Percentiles rank a stretch among this genome's conserved stretches.
These are phyloP conservation scores for Heliothis peltigera DNA, from an alignment of 2,888 invertebrate species.

Conservation along the genomic window DNA sequence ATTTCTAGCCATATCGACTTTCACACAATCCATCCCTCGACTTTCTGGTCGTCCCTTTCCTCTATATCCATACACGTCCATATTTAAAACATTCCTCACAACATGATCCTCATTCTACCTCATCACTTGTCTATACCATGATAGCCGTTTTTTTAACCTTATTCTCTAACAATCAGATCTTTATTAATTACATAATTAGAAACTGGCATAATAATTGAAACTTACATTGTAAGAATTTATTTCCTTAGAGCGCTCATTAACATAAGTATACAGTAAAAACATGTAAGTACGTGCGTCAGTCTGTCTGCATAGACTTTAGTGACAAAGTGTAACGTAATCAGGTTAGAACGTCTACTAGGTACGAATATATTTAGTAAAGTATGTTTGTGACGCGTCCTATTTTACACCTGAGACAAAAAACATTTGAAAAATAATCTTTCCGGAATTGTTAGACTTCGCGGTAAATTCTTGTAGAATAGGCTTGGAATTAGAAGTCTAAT, in stretches of 20 bases:
- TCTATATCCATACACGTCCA: too few relatives aligned
- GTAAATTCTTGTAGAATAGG: background rate
- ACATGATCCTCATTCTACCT: too few relatives aligned
- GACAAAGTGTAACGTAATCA: slow-evolving; percentile 33
- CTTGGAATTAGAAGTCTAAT: background rate
- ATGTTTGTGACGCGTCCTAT: slow-evolving; percentile 21
- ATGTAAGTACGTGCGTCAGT: slow-evolving; percentile 3
- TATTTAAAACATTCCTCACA: too few relatives aligned
- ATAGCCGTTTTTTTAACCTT: too few relatives aligned
- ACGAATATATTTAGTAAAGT: slow-evolving; percentile 23
- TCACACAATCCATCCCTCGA: too few relatives aligned
- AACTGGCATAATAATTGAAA: background rate
- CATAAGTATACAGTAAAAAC: slow-evolving; percentile 3
- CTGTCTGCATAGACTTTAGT: slow-evolving; percentile 16
- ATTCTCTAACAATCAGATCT: too few relatives aligned
- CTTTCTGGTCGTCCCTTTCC: too few relatives aligned
- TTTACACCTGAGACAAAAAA: slow-evolving; percentile 19
- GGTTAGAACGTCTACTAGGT: slow-evolving; percentile 27
- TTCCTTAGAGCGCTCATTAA: background rate
- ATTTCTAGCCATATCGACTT: too few relatives aligned
- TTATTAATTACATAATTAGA: background rate
- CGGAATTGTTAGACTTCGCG: background rate
- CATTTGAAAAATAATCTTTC: background rate
- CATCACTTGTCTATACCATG: too few relatives aligned
- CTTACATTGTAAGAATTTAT: background rate